Evolutionary conservation across 2,797 vertebrate species (phyloP).

Genomic region (Champsocephalus esox): DNA sequence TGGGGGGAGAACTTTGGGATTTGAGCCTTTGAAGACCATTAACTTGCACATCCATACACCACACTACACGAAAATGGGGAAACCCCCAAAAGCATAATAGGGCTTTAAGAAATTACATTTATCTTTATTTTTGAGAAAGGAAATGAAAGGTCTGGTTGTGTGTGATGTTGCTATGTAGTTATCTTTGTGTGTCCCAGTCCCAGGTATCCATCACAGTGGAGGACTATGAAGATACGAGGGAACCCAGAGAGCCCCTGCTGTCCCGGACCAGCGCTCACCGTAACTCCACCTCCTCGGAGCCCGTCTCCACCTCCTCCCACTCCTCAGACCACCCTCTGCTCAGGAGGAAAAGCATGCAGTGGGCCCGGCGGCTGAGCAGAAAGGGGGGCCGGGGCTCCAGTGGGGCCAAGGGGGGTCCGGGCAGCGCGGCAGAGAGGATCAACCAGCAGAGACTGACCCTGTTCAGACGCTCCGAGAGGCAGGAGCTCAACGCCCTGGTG

Average conservation of each 20-base stretch:
- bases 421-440: conserved; percentile 87
- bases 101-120: too few relatives aligned
- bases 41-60: too few relatives aligned
- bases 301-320: conserved; percentile 83
- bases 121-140: not conserved
- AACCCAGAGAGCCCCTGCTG: conserved; percentile 85
- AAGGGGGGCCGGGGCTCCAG: conserved; percentile 84
- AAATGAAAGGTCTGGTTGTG: conserved; percentile 15
- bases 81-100: too few relatives aligned
- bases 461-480: conserved; percentile 88
- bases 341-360: conserved; percentile 91
- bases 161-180: not conserved
- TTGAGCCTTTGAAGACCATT: too few relatives aligned
- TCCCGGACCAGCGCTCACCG: conserved; percentile 82
- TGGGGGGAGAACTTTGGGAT: too few relatives aligned
- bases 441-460: conserved; percentile 88
- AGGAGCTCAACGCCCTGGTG: conserved; percentile 89
- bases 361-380: conserved; percentile 88
- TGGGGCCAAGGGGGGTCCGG: conserved; percentile 82
- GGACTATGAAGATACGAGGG: conserved; percentile 88
- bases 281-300: conserved; percentile 88
- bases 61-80: too few relatives aligned
- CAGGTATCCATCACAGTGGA: conserved; percentile 89
- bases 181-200: conserved; percentile 75
- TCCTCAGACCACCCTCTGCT: conserved; percentile 87